phyloP scores from a whole-genome alignment of 1,140 invertebrate genomes.

The Bombus haemorrhoidalis region DNA sequence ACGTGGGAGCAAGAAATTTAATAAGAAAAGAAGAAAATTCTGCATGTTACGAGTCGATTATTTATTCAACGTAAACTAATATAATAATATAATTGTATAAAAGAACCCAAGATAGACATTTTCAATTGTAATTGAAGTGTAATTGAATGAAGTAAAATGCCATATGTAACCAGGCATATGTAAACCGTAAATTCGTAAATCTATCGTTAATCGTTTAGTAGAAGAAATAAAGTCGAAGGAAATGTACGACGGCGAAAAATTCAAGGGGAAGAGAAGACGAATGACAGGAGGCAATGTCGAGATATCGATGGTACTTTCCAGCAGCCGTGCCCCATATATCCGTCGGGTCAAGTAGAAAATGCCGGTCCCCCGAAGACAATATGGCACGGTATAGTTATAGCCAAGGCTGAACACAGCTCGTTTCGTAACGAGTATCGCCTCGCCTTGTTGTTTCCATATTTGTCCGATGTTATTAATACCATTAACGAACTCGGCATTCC shows the following conservation, averaged over 20 bases:
- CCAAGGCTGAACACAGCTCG: neutral
- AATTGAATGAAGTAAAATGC: too few relatives aligned
- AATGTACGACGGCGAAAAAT: neutral
- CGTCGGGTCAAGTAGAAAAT: neutral
- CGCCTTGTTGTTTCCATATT: conserved; percentile 2
- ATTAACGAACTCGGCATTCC: neutral
- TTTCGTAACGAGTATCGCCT: neutral
- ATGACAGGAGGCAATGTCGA: neutral
- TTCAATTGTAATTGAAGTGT: fast-evolving
- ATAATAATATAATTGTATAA: too few relatives aligned
- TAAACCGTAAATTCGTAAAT: too few relatives aligned
- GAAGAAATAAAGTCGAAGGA: neutral
- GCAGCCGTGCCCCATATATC: neutral
- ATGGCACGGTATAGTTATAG: neutral
- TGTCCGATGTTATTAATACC: conserved; percentile 5
- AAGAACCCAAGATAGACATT: too few relatives aligned
- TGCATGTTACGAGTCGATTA: too few relatives aligned
- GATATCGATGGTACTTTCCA: neutral
- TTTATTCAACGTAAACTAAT: too few relatives aligned
- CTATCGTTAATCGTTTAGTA: too few relatives aligned
- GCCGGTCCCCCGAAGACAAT: conserved; percentile 1
- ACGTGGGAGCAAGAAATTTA: too few relatives aligned
- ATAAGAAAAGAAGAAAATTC: too few relatives aligned
- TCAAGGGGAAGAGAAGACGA: neutral
- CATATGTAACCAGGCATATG: too few relatives aligned